Evolutionary conservation across 2,888 invertebrate genomes (phyloP), one percentile per base, ranked within the genome.

Genomic region (Hemaris fuciformis): DNA sequence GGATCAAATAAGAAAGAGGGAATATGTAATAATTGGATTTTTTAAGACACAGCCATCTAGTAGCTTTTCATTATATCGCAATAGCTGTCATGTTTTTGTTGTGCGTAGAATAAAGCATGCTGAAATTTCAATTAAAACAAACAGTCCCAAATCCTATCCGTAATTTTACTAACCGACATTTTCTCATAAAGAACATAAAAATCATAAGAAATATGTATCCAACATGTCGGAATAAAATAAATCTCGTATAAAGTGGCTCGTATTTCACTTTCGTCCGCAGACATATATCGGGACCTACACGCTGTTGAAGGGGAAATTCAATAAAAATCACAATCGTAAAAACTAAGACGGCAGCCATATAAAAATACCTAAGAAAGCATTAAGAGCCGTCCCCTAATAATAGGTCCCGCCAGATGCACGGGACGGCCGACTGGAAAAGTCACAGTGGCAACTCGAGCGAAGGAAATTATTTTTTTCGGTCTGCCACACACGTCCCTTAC

Each of bases 251-350:
- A 86, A 90, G 88, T 87, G 85, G 87, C 75, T 85, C 89, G 84
- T 92, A 91, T 89, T 87, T 90, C 85, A 90, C 86, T 83, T 89
- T 86, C 88, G 81, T 73, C 79, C 79, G 81, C 87, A 85, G 82
- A 80, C 84, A 79, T 77, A 80, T 76, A 78, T 79, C 77, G 79
- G 70, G 74, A 75, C 77, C 79, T 79, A 81, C 79, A 70, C 74
- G 73, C 74, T 68, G 75, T 76, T 80, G 80, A 80, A 78, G 79
- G 83, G 77, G 79, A 84, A 82, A 85, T 91, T 88, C 87, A 89
- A 91, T 91, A 91, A 92, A 91, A 91, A 89, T 90, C 91, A 88
- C 88, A 88, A 88, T 91, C 91, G 88, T 92, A 91, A 91, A 90
- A 91, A 88, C 87, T 89, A 87, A 87, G 85, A 83, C 82, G 88